These are phyloP conservation scores for Oncorhynchus keta DNA, from an alignment of 2,113 vertebrate species.

Conservation along the genomic window DNA sequence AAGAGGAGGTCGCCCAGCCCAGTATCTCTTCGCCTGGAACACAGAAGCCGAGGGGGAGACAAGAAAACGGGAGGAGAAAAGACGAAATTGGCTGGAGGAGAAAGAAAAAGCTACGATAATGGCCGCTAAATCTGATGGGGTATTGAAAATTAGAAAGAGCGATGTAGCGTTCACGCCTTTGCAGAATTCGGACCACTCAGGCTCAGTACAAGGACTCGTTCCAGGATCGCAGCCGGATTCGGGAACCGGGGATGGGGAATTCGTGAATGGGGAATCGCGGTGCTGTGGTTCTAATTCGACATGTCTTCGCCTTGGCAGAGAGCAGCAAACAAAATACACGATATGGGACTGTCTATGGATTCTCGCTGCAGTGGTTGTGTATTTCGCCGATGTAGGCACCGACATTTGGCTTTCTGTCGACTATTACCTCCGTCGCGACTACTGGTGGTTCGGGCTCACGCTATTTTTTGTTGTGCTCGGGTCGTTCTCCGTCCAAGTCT, in stretches of 20 bases:
- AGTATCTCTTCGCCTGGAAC: constrained; percentile 52
- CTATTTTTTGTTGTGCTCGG: constrained; percentile 95
- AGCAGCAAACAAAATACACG: constrained; percentile 83
- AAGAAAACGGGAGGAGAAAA: constrained; percentile 43
- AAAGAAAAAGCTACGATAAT: constrained; percentile 70
- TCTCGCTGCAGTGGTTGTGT: constrained; percentile 87
- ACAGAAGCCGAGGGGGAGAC: constrained; percentile 46
- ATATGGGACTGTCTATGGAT: constrained; percentile 95
- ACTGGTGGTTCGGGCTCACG: constrained; percentile 97
- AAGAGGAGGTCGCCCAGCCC: constrained; percentile 75
- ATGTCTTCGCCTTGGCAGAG: constrained; percentile 80
- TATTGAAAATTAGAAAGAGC: constrained; percentile 91
- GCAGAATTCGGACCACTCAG: constrained; percentile 93
- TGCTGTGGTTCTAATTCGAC: constrained; percentile 77
- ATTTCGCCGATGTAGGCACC: constrained; percentile 92
- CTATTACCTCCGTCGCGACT: constrained; percentile 89
- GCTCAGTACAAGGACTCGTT: constrained; percentile 84
- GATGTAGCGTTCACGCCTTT: constrained; percentile 95
- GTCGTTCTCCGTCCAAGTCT: constrained; percentile 93
- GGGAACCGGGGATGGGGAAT: constrained; percentile 75
- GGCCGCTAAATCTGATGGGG: constrained; percentile 96
- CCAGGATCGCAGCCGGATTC: constrained; percentile 77
- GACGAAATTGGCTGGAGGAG: constrained; percentile 54
- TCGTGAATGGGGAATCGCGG: constrained; percentile 79
- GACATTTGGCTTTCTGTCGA: constrained; percentile 95